Evolutionary conservation across 1,140 invertebrate genomes (phyloP), one percentile per base, ranked within the genome.

Genomic region (Drosophila watanabei): DNA sequence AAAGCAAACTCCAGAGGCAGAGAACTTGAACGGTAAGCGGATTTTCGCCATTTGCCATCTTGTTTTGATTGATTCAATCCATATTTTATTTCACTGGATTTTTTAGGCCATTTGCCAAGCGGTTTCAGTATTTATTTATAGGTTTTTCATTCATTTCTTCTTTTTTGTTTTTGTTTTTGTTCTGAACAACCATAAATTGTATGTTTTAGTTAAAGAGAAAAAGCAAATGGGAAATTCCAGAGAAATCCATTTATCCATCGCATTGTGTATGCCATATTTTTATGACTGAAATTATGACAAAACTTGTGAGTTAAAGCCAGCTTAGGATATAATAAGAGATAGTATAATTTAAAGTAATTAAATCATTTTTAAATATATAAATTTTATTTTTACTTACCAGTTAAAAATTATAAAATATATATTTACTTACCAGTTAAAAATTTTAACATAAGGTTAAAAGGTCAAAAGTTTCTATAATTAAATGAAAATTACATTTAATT

Each of bases 41-140:
- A 69, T 71, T 69, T 39, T 48, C 20, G 11, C 39, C 39, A 48
- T 69, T 71, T 57, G 39, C 32, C 63, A 56, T 69, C 20, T 46
- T 37, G 24, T 45, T 39, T 39, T 46, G 68, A 71, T 70, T 68
- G 60, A 48, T 68, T 68, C 33, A 48, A 65, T 68, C 60, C 28
- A 64, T 37, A 45, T 64, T 64, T 64, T 33, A 43, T 65, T 54
- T 69, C 5, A n/a, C 37, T n/a, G 63, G 33, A 45, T 71, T 71
- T 71, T 69, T 39, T 69, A 56, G 49, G 39, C 49, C 49, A 24
- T 71, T 57, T 11, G 20, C 11, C 37, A 39, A 37, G 24, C 41
- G n/a, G 28, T 49, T 56, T 57, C 30, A 52, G 68, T 71, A 71
- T 71, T 71, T 69, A 57, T 46, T 71, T 28, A 45, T 69, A 28